Conservation (phyloP, 64 coral and sea anemone genomes). For the Montipora capricornis region DNA sequence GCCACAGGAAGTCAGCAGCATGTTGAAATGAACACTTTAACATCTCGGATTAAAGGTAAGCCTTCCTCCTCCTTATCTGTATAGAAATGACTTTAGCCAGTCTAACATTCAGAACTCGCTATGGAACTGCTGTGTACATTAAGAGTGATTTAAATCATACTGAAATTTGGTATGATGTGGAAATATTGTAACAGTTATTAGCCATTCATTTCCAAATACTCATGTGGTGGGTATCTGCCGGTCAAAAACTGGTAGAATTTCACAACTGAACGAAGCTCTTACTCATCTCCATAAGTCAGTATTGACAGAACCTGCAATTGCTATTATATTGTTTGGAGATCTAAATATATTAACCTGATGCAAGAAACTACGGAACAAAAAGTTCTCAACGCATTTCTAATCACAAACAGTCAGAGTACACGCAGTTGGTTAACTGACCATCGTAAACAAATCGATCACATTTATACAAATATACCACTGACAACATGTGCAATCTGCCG, state of each 20-base stretch:
- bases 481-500: not conserved
- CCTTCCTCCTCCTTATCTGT: constrained; percentile 25
- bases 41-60: constrained; percentile 6
- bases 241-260: constrained; percentile 25
- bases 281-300: constrained; percentile 30
- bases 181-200: constrained; percentile 51
- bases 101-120: constrained; percentile 15
- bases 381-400: constrained; percentile 6
- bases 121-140: constrained; percentile 53
- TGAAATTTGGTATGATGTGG: constrained; percentile 28
- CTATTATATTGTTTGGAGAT: constrained; percentile 48
- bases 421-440: constrained; percentile 38
- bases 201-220: constrained; percentile 23
- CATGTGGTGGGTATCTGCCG: constrained; percentile 36
- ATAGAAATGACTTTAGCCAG: constrained; percentile 41
- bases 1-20: constrained; percentile 3
- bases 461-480: constrained; percentile 42
- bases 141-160: constrained; percentile 19
- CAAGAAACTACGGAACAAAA: constrained; percentile 28
- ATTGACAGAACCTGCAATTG: not conserved
- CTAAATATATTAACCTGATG: constrained; percentile 61
- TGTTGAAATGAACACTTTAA: constrained; percentile 31
- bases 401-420: constrained; percentile 18
- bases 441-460: constrained; percentile 24
- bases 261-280: constrained; percentile 25